Evolutionary conservation across 2,888 invertebrate species (phyloP), one percentile per base, ranked within the genome.

Genomic region (Lasioglossum marginatum): DNA sequence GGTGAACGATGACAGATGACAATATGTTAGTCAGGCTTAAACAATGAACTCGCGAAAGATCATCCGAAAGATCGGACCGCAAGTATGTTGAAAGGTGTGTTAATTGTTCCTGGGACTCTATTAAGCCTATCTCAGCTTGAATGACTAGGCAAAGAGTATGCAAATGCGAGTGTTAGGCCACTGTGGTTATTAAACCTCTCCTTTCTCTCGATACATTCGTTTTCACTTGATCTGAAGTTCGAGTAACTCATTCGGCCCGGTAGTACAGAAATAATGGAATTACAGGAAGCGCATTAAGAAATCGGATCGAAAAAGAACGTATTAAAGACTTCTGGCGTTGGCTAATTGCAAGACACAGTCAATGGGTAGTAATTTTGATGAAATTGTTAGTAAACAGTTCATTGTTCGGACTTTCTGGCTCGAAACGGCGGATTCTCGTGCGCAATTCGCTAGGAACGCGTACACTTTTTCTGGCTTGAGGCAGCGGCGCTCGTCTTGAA

Each of bases 401-500:
- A 31, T 19, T 66, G 31, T 34, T 66, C 66, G 34, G 19, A 16
- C 8, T 34, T 19, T 34, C 19, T 19, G 16, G 8, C 19, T 3
- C 34, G 66, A 63, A 63, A 63, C 63, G 31, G 31, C 63, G 12
- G 16, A 66, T 31, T 27, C 60, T 5, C 34, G 66, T 66, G 63
- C 48, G 60, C 40, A 77, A 74, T 81, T 81, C 57, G 31, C 75
- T 70, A 82, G 27, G 12, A 68, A 37, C 37, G 37, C 37, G 37
- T 1, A 37, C 19, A 23, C n/a, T 8, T 4, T 66, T 19, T 31
- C 31, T 31, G 16, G 19, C 16, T 66, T 8, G 31, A 8, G 16
- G 66, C 2, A 43, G 43, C 31, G 23, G 52, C 52, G 48, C 27
- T 14, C 68, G 10, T 3, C 23, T 3, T 23, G 68, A 60, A 68